phyloP scores from a whole-genome alignment of 2,113 vertebrate genomes.

The Oreochromis niloticus region DNA sequence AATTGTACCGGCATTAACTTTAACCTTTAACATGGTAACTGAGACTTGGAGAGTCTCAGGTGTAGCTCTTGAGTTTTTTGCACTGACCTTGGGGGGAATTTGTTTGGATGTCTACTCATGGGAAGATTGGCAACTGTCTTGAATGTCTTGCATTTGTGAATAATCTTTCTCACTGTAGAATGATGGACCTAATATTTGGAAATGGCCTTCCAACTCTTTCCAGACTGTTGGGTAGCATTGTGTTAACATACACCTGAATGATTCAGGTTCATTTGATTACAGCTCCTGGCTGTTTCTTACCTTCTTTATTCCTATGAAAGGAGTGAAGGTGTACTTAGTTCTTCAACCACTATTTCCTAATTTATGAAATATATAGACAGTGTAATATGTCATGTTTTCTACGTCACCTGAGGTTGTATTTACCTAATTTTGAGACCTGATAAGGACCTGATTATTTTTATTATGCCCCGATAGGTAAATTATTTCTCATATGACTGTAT shows the following conservation, averaged over 20 bases:
- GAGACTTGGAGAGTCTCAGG: not conserved
- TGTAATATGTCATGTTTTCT: not conserved
- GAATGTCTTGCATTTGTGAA: not conserved
- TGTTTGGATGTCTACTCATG: not conserved
- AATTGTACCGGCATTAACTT: not conserved
- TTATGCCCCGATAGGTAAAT: not conserved
- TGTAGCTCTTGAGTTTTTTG: not conserved
- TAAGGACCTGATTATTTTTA: not conserved
- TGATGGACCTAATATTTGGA: not conserved
- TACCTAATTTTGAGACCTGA: not conserved
- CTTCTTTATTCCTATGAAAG: not conserved
- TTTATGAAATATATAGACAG: not conserved
- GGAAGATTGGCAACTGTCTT: not conserved
- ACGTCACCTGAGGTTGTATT: not conserved
- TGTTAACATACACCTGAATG: not conserved
- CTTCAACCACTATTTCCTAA: not conserved
- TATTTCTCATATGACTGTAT: not conserved
- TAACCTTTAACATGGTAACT: not conserved
- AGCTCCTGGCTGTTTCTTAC: not conserved
- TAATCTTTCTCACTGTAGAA: not conserved
- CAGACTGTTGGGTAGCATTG: not conserved
- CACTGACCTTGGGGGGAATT: not conserved
- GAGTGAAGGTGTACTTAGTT: not conserved
- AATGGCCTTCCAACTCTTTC: not conserved
- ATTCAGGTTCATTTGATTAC: accelerated